Percentiles rank a stretch among this genome's conserved stretches.
These are phyloP conservation scores for Falco cherrug DNA, from an alignment of 2,797 vertebrate genomes.

Conservation along the genomic window DNA sequence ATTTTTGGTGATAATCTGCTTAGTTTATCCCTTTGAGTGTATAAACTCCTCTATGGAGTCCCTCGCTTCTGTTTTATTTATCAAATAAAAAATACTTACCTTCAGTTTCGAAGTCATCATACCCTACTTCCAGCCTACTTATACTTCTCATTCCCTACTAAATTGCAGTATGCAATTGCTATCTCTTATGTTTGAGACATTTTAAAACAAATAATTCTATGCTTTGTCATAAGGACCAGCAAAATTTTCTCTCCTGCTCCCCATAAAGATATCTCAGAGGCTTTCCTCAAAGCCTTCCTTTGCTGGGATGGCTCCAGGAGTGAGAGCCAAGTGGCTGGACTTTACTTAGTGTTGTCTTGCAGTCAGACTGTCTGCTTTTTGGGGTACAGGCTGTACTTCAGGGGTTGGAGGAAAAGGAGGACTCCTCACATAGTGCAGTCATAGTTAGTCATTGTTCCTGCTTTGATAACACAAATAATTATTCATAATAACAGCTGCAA, in stretches of 20 bases:
- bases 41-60: background rate
- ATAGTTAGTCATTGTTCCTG: background rate
- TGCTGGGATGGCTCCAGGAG: background rate
- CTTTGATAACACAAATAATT: background rate
- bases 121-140: background rate
- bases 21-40: background rate
- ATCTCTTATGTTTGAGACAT: background rate
- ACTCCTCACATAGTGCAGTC: background rate
- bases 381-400: background rate
- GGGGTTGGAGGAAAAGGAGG: background rate
- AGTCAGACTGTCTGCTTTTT: background rate
- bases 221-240: background rate
- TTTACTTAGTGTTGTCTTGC: background rate
- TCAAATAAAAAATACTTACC: background rate
- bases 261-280: background rate
- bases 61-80: background rate
- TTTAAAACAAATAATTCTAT: background rate
- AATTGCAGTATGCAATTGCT: background rate
- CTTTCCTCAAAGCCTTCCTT: background rate
- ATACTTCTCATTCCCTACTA: background rate
- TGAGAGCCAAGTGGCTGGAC: background rate
- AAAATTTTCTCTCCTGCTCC: background rate
- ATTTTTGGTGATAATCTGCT: background rate
- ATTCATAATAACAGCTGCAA: background rate
- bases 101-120: background rate